Conservation (phyloP, 2,797 vertebrate species). For the Cirrhinus mrigala region DNA sequence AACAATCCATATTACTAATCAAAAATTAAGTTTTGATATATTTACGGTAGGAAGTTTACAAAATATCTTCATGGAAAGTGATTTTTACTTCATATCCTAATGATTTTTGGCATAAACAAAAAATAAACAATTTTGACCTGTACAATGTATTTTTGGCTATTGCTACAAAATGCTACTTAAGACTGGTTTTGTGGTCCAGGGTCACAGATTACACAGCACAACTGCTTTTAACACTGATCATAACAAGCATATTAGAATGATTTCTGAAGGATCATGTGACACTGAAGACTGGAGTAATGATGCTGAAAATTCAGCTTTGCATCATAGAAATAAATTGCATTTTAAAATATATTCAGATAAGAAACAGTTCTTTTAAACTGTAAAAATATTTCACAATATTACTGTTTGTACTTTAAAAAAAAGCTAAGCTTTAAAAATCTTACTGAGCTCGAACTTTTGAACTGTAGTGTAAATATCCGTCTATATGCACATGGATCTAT, state of each 20-base stretch:
- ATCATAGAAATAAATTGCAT: background rate
- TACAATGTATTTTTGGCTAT: too few species aligned
- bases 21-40: too few species aligned
- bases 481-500: background rate
- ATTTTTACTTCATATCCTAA: too few species aligned
- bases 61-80: too few species aligned
- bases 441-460: background rate
- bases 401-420: background rate
- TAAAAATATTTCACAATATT: background rate
- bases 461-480: background rate
- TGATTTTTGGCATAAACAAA: too few species aligned
- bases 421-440: background rate
- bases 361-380: background rate
- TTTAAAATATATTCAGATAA: background rate
- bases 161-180: too few species aligned
- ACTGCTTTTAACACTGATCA: background rate
- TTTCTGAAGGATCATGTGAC: background rate
- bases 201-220: background rate
- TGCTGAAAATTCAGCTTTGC: background rate
- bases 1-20: too few species aligned
- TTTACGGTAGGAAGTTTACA: too few species aligned
- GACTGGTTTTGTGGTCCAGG: too few species aligned
- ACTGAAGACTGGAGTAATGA: background rate
- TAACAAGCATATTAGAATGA: background rate
- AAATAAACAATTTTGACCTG: too few species aligned